Evolutionary conservation across 1,140 invertebrate species (phyloP).

Genomic region (Diabrotica undecimpunctata): DNA sequence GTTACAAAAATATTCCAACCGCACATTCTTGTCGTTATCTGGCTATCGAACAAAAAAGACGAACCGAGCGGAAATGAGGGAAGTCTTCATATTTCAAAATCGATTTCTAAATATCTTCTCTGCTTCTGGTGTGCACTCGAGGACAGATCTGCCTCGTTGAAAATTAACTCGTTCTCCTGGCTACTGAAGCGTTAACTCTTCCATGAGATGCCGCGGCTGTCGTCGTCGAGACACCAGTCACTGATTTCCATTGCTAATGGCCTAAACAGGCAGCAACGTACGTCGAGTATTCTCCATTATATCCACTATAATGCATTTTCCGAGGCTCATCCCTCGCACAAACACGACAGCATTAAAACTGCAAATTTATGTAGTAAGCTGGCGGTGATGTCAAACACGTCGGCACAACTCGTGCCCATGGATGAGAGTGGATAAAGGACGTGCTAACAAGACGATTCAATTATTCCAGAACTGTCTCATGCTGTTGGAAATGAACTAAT

Average conservation of each 20-base stretch:
- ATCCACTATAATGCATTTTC: slow-evolving; percentile 10
- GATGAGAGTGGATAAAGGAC: neutral
- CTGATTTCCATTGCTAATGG: slow-evolving; percentile 15
- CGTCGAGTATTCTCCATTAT: slow-evolving; percentile 6
- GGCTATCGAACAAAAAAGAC: no score
- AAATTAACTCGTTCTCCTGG: neutral
- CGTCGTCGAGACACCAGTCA: neutral
- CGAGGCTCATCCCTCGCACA: slow-evolving; percentile 6
- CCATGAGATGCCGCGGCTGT: neutral
- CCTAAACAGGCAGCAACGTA: slow-evolving; percentile 8
- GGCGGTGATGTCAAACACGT: slow-evolving; percentile 14
- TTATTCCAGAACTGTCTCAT: neutral
- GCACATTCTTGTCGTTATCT: no score
- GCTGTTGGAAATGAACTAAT: no score
- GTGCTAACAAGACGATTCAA: neutral
- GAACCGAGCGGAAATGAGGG: no score
- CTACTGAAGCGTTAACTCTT: neutral
- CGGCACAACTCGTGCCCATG: neutral
- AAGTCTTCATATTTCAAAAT: no score
- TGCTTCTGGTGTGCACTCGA: no score
- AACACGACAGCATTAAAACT: slow-evolving; percentile 14
- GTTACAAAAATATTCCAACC: no score
- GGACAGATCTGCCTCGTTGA: neutral
- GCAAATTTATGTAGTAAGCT: slow-evolving; percentile 13
- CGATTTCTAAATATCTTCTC: no score